These are phyloP conservation scores for Dimorphilus gyrociliatus DNA, from an alignment of 2,888 invertebrate genomes.

Conservation along the genomic window DNA sequence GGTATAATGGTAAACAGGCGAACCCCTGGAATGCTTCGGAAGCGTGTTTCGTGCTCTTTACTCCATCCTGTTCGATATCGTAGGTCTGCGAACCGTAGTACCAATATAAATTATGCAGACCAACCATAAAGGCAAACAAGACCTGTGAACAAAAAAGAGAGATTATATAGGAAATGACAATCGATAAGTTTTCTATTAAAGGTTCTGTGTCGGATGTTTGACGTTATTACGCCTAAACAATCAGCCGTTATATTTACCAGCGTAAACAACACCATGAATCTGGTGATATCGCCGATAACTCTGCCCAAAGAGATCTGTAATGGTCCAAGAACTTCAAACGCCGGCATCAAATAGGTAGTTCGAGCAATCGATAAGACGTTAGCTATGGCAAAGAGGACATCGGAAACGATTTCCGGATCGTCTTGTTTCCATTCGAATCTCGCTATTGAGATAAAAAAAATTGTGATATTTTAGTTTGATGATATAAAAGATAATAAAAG, in stretches of 20 bases:
- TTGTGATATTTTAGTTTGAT: neutral
- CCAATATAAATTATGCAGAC: slow-evolving; percentile 37
- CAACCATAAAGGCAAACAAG: slow-evolving; percentile 37
- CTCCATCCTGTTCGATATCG: slow-evolving; percentile 18
- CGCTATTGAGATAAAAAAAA: slow-evolving; percentile 17
- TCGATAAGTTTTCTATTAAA: neutral
- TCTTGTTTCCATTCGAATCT: slow-evolving; percentile 34
- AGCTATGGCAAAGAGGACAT: slow-evolving; percentile 36
- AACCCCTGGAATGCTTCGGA: slow-evolving; percentile 37
- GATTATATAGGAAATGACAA: neutral
- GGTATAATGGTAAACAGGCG: too few relatives aligned
- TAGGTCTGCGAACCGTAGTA: slow-evolving; percentile 35
- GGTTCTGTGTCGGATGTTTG: too few relatives aligned
- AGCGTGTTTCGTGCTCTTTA: slow-evolving; percentile 20
- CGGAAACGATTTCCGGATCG: slow-evolving; percentile 37
- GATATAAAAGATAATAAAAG: slow-evolving; percentile 2
- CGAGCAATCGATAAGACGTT: slow-evolving; percentile 37
- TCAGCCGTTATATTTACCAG: slow-evolving; percentile 32
- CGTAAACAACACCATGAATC: slow-evolving; percentile 36
- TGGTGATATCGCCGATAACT: slow-evolving; percentile 37
- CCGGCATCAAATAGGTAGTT: slow-evolving; percentile 38
- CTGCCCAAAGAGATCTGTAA: slow-evolving; percentile 36
- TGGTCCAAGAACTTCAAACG: slow-evolving; percentile 36
- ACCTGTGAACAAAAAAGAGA: slow-evolving; percentile 7
- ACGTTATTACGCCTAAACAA: too few relatives aligned